Evolutionary conservation across 2,797 vertebrate species (phyloP).

Genomic region (Esox lucius): DNA sequence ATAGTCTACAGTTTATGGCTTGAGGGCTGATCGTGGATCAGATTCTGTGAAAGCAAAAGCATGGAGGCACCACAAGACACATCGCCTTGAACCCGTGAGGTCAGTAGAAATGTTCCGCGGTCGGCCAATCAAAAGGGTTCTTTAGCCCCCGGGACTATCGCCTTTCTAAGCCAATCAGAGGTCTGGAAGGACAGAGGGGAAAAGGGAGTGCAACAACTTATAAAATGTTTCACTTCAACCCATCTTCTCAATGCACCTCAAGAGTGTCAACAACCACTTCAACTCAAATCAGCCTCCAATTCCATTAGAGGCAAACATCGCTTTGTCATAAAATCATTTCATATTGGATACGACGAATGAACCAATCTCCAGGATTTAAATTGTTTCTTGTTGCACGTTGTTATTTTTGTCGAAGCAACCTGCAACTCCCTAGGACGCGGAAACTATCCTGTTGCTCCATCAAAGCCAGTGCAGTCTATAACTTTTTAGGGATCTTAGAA

Average conservation of each 20-base stretch:
- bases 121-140: constrained; percentile 82
- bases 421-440: constrained; percentile 42
- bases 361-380: constrained; percentile 18
- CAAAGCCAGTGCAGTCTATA: not conserved
- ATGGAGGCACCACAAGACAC: constrained; percentile 40
- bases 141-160: constrained; percentile 71
- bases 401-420: constrained; percentile 35
- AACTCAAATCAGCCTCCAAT: constrained; percentile 9
- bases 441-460: not conserved
- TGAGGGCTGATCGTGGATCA: constrained; percentile 9
- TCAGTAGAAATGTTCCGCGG: constrained; percentile 60
- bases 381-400: not conserved
- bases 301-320: constrained; percentile 16
- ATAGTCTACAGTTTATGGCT: not conserved
- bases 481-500: constrained; percentile 40
- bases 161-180: constrained; percentile 84
- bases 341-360: constrained; percentile 30
- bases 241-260: constrained; percentile 69
- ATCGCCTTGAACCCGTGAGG: constrained; percentile 67
- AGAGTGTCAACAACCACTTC: constrained; percentile 67
- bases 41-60: constrained; percentile 3
- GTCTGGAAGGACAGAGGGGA: constrained; percentile 73
- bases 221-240: constrained; percentile 86
- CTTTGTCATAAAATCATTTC: constrained; percentile 15
- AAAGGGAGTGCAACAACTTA: constrained; percentile 83